Base-by-base conservation (phyloP, 2,888 invertebrate species). In the Periphyllus acericola region DNA sequence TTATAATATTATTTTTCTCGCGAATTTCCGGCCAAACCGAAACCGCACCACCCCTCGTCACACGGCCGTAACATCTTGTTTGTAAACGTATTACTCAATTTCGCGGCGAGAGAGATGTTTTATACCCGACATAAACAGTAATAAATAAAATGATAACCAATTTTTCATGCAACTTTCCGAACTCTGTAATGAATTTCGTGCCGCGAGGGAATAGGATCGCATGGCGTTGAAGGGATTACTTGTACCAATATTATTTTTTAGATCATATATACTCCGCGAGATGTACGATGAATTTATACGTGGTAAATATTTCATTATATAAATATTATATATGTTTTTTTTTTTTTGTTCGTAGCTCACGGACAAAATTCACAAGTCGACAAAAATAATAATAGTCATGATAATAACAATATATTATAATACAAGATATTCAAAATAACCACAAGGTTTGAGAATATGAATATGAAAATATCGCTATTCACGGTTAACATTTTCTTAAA, bases 111-210 rank as follows among this genome's bases (percentile, higher is more conserved):
- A 52, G 29, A 83, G 55, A 74, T 74, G 72, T 55, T 11, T 11
- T 6, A 60, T 21, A 2, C 66, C 46, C 32, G 66, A 66, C 60
- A 66, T 40, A 66, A 66, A 84, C 76, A 52, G 66, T 76, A 84
- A 84, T 84, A 68, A 84, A 84, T 76, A 76, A 84, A 84, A 76
- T 76, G 60, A 84, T 76, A 76, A 76, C 66, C 60, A 76, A 84
- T 84, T 84, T 84, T 76, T 84, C 84, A 66, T n/a, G 32, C 46
- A 84, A 84, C 76, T 66, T 76, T 84, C 19, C 84, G 40, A 84
- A 84, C 66, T 34, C 40, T 17, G 46, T 84, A 84, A 76, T 66
- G 84, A 84, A 84, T 84, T 84, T 76, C 46, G 84, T 66, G 32
- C 4, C 40, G 8, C 76, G 25, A 46, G 84, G 66, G 76, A 76